phyloP scores from a whole-genome alignment of 64 coral and sea anemone species.

The Stichodactyla mertensii region DNA sequence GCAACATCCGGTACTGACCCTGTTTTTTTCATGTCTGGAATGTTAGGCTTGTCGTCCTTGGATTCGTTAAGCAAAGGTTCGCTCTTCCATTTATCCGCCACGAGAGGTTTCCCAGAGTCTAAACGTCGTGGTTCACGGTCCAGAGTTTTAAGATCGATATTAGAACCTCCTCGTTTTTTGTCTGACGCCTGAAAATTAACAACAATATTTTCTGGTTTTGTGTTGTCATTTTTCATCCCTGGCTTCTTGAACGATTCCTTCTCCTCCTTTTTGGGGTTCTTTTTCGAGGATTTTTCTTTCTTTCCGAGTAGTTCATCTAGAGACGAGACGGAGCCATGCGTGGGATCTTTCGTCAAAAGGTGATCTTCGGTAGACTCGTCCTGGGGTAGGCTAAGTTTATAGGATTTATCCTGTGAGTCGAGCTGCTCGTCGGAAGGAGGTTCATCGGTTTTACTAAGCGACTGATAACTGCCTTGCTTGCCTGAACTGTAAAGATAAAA shows the following conservation, averaged over 20 bases:
- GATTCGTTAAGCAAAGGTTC: conserved; percentile 8
- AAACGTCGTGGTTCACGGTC: neutral
- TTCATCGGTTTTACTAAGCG: neutral
- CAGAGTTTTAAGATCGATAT: neutral
- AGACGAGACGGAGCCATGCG: neutral
- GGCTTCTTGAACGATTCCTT: conserved; percentile 5
- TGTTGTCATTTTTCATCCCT: neutral
- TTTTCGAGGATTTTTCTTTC: neutral
- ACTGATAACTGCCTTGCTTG: conserved; percentile 24
- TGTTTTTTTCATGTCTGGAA: neutral
- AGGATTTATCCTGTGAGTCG: neutral
- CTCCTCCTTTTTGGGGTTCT: neutral
- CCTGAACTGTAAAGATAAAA: neutral
- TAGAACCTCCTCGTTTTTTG: neutral
- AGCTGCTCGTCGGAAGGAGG: neutral
- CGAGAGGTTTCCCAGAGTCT: neutral
- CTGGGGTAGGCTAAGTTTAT: neutral
- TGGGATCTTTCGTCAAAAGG: neutral
- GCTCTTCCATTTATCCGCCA: conserved; percentile 25
- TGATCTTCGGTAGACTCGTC: neutral
- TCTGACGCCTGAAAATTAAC: neutral
- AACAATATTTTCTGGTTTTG: neutral
- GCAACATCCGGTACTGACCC: conserved; percentile 5
- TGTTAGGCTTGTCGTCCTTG: neutral
- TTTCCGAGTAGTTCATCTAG: conserved; percentile 19